Conservation (phyloP, 2,113 vertebrate species). For the Rhadina sibilatrix region DNA sequence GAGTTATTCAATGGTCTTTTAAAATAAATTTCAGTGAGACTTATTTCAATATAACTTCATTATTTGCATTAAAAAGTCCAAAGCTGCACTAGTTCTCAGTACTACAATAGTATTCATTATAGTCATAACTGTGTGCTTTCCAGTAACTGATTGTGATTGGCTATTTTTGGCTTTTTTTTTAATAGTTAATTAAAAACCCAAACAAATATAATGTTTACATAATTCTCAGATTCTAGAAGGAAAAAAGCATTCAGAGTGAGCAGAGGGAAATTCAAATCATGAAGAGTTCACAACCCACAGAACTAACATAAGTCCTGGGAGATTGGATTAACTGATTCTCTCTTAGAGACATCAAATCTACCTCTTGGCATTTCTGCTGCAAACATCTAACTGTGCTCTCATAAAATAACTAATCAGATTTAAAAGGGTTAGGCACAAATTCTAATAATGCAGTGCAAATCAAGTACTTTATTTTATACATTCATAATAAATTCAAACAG, state of each 20-base stretch:
- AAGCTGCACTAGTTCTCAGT: background rate
- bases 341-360: background rate
- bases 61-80: background rate
- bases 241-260: background rate
- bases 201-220: background rate
- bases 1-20: background rate
- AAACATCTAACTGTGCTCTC: background rate
- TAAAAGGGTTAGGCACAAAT: background rate
- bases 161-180: background rate
- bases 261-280: background rate
- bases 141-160: background rate
- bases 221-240: background rate
- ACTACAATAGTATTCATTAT: background rate
- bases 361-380: background rate
- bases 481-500: background rate
- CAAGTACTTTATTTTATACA: background rate
- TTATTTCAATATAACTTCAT: background rate
- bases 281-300: background rate
- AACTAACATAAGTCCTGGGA: background rate
- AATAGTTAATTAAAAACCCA: background rate
- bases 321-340: background rate
- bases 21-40: background rate
- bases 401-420: conserved; percentile 2
- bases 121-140: background rate
- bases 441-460: background rate